Evolutionary conservation across 1,140 invertebrate species (phyloP).

Genomic region (Drosophila biarmipes): DNA sequence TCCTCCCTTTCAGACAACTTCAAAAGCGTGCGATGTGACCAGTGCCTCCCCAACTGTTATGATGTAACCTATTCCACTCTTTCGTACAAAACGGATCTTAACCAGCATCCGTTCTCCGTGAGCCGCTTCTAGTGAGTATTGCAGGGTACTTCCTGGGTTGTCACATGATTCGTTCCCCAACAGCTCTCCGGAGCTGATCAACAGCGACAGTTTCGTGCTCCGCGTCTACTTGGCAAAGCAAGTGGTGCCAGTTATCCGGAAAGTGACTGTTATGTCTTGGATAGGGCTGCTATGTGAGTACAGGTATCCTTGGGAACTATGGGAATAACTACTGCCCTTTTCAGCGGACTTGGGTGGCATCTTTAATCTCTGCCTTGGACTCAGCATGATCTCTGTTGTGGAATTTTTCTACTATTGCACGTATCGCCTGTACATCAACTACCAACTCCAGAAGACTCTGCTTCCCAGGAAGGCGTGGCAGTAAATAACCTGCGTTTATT

Average conservation of each 20-base stretch:
- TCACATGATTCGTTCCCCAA: not conserved
- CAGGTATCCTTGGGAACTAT: too few species aligned
- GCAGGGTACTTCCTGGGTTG: not conserved
- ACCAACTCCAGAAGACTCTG: conserved; percentile 16
- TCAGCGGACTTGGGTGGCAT: conserved; percentile 81
- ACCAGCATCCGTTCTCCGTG: conserved; percentile 70
- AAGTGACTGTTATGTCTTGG: conserved; percentile 83
- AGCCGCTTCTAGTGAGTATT: conserved; percentile 69
- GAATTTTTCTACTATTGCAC: conserved; percentile 82
- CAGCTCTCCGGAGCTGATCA: conserved; percentile 46
- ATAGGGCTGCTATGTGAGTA: conserved; percentile 72
- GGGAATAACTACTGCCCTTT: not conserved
- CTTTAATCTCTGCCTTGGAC: conserved; percentile 78
- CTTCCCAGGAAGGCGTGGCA: conserved; percentile 1
- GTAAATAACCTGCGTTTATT: not conserved
- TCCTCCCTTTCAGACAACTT: conserved; percentile 63
- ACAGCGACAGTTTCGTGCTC: conserved; percentile 70
- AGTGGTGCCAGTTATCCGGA: conserved; percentile 56
- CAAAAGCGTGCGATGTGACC: conserved; percentile 77
- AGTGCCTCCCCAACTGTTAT: conserved; percentile 81
- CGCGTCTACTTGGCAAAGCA: conserved; percentile 75
- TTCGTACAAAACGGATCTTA: conserved; percentile 79
- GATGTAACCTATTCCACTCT: conserved; percentile 82
- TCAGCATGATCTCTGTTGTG: conserved; percentile 79
- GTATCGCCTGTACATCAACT: conserved; percentile 69